Evolutionary conservation across 2,888 invertebrate species (phyloP).

Genomic region (Amphimallon solstitiale): DNA sequence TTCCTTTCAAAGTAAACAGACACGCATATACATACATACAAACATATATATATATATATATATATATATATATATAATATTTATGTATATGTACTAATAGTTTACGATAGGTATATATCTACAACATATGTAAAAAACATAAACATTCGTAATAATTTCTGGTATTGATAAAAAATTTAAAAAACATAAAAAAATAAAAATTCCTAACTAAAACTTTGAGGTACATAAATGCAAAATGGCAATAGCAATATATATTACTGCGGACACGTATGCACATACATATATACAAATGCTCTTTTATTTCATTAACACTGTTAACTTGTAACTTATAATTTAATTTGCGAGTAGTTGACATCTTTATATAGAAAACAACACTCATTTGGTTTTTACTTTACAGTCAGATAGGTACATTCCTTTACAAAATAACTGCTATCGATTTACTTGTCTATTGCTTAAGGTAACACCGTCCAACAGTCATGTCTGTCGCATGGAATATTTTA

Average conservation of each 20-base stretch:
- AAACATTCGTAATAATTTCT: neutral
- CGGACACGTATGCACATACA: neutral
- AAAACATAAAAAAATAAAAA: no score
- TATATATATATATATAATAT: neutral
- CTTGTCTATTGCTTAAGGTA: no score
- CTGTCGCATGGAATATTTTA: no score
- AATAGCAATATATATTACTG: conserved; percentile 1
- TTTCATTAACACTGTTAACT: conserved; percentile 22
- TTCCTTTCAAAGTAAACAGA: conserved; percentile 29
- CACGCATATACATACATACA: neutral
- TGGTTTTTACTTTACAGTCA: no score
- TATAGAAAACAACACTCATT: conserved; percentile 22
- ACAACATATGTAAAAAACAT: conserved; percentile 3
- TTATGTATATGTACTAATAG: neutral
- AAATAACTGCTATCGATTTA: no score
- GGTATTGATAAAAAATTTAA: no score
- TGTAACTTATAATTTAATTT: conserved; percentile 26
- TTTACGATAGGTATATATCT: neutral
- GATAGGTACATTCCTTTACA: no score
- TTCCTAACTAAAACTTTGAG: no score
- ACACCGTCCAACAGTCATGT: no score
- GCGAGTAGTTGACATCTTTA: conserved; percentile 28
- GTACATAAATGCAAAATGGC: no score
- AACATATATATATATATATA: conserved; percentile 2
- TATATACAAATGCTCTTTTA: conserved; percentile 15